These are phyloP conservation scores for Drosophila yooni DNA, from an alignment of 2,888 invertebrate genomes.

Conservation along the genomic window DNA sequence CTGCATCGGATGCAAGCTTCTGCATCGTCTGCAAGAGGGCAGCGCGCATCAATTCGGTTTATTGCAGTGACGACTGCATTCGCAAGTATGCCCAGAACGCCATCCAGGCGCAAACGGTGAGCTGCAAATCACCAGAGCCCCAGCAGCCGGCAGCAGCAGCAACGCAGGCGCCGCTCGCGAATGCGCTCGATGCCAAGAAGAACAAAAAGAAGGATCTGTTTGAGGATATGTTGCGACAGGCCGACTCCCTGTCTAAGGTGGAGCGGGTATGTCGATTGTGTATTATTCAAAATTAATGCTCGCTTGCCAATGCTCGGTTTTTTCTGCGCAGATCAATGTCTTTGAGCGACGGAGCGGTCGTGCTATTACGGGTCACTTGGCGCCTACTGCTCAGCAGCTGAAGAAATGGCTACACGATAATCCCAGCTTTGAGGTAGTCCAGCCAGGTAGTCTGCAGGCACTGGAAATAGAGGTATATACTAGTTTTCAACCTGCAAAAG, in stretches of 20 bases:
- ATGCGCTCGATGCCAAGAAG: conserved; percentile 75
- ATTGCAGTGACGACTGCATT: conserved; percentile 95
- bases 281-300: not conserved
- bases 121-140: conserved; percentile 58
- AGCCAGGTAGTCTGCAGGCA: conserved; percentile 87
- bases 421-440: conserved; percentile 94
- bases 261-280: conserved; percentile 77
- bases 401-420: conserved; percentile 94
- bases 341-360: conserved; percentile 92
- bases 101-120: conserved; percentile 65
- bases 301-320: conserved; percentile 4
- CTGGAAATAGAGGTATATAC: conserved; percentile 77
- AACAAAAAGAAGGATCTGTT: conserved; percentile 83
- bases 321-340: conserved; percentile 88
- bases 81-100: conserved; percentile 92
- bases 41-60: conserved; percentile 92
- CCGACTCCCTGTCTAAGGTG: conserved; percentile 81
- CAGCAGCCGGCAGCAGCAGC: conserved; percentile 26
- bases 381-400: conserved; percentile 92
- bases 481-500: not conserved
- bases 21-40: conserved; percentile 92
- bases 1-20: conserved; percentile 23
- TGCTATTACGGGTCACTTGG: conserved; percentile 90
- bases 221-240: conserved; percentile 83
- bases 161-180: conserved; percentile 25